A percentile compares a stretch with the other conserved stretches of the same genome.
Evolutionary conservation across 2,797 vertebrate species (phyloP).

Genomic region (Enteromius unitaeniatus): DNA sequence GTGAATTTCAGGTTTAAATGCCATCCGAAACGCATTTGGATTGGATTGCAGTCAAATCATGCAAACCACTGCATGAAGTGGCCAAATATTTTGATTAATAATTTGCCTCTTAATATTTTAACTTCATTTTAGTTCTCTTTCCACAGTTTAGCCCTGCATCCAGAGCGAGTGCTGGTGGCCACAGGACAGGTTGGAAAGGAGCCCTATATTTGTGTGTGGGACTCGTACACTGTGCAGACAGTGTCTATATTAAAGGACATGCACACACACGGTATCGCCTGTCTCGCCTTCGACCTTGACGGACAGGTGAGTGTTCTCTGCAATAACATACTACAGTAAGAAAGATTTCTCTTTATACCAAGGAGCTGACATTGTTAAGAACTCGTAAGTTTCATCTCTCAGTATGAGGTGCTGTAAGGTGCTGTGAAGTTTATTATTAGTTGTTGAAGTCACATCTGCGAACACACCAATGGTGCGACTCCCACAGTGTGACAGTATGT

Average conservation of each 20-base stretch:
- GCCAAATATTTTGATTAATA: not conserved
- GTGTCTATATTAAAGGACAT: conserved; percentile 94
- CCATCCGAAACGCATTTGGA: not conserved
- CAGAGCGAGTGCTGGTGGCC: conserved; percentile 95
- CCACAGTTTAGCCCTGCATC: conserved; percentile 94
- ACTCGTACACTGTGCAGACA: conserved; percentile 95
- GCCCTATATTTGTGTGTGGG: conserved; percentile 97
- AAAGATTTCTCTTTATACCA: conserved; percentile 25
- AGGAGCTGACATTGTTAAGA: conserved; percentile 1
- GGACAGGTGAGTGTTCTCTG: conserved; percentile 85
- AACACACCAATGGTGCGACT: conserved; percentile 59
- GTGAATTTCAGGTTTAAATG: not conserved
- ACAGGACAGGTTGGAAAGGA: conserved; percentile 99
- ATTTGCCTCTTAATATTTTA: not conserved
- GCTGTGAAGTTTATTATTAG: conserved; percentile 56
- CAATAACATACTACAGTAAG: conserved; percentile 1
- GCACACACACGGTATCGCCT: conserved; percentile 96
- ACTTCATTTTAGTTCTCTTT: conserved; percentile 49
- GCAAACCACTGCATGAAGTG: not conserved
- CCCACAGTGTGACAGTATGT: conserved; percentile 60
- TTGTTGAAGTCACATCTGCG: conserved; percentile 65
- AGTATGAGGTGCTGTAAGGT: conserved; percentile 51
- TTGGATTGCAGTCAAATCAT: not conserved
- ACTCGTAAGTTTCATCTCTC: conserved; percentile 37
- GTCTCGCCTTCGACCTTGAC: conserved; percentile 95